Base-by-base conservation (phyloP, 1,140 invertebrate species). In the Dreissena rostriformis region DNA sequence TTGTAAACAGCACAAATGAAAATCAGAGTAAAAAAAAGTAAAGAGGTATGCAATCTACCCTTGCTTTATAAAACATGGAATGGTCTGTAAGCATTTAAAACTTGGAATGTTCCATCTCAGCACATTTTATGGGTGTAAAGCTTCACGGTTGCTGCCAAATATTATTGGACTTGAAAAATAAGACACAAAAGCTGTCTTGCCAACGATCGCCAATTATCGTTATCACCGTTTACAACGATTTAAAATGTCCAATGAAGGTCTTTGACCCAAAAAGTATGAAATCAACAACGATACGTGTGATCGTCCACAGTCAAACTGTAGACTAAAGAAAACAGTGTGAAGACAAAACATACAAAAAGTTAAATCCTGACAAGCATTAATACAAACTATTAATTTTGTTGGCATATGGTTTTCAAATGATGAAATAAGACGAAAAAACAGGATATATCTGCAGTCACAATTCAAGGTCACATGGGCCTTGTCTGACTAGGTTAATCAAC, bases 231-330 rank as follows among this genome's bases (percentile, higher is more conserved):
- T 4, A 10, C 11, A 52, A 73, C 71, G 63, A 63, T 66, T 15
- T 81, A 19, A 80, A 72, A 29, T 29, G 53, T 49, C 39, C 29
- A 55, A 82, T 82, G 80, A 68, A 85, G 76, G 76, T 75, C 75
- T 80, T 65, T 57, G 76, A 74, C 75, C 77, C 76, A 85, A 55
- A 80, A n/a, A 66, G 39, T 66, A 85, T 79, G 77, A 75, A 73
- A 76, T 51, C 22, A 84, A 77, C 73, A 77, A 84, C 51, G 78
- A 39, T 65, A 74, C 29, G 24, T 2, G 57, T 24, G 57, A 24
- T 29, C 57, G 63, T 49, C 71, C 51, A 51, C 75, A 78, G 76
- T 79, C 51, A 55, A 17, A 85, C 68, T 73, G 68, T 53, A 53
- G 53, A 79, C 76, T 28, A 28, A 51, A 67, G 55, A 77, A 78